phyloP scores from a whole-genome alignment of 2,888 invertebrate genomes.

The Kuschelorhynchus macadamiae region DNA sequence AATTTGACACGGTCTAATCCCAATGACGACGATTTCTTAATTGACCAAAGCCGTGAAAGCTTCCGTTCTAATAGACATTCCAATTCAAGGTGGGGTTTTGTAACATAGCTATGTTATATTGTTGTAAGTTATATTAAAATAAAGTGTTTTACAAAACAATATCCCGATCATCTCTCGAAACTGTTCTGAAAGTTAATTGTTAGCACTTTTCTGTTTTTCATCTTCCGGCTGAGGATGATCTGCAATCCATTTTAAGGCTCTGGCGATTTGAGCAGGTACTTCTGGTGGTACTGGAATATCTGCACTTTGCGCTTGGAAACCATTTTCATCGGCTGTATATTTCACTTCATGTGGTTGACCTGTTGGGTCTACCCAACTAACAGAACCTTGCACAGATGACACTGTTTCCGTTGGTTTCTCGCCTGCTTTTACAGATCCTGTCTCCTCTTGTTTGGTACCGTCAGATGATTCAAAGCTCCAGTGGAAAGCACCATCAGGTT shows the following conservation, averaged over 20 bases:
- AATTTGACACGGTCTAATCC: no score
- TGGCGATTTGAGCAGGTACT: constrained; percentile 72
- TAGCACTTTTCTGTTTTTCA: no score
- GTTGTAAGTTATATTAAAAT: no score
- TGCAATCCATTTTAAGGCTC: constrained; percentile 70
- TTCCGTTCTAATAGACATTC: no score
- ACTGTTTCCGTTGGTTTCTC: constrained; percentile 54
- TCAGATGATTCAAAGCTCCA: constrained; percentile 70
- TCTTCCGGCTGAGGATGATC: constrained; percentile 63
- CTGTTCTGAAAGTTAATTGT: no score
- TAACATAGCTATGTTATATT: no score
- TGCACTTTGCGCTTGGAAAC: constrained; percentile 69
- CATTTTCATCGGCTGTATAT: constrained; percentile 73
- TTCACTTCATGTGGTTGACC: constrained; percentile 68
- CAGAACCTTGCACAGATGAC: constrained; percentile 54
- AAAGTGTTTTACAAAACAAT: no score
- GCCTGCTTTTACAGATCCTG: constrained; percentile 66
- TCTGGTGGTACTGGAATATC: constrained; percentile 65
- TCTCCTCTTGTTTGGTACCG: constrained; percentile 73
- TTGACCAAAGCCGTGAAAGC: no score
- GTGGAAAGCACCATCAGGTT: constrained; percentile 41
- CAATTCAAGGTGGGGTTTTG: no score
- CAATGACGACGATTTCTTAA: no score
- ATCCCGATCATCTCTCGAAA: no score
- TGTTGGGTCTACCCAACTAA: constrained; percentile 70